Conservation (phyloP, 2,797 vertebrate species). For the Trichosurus vulpecula region DNA sequence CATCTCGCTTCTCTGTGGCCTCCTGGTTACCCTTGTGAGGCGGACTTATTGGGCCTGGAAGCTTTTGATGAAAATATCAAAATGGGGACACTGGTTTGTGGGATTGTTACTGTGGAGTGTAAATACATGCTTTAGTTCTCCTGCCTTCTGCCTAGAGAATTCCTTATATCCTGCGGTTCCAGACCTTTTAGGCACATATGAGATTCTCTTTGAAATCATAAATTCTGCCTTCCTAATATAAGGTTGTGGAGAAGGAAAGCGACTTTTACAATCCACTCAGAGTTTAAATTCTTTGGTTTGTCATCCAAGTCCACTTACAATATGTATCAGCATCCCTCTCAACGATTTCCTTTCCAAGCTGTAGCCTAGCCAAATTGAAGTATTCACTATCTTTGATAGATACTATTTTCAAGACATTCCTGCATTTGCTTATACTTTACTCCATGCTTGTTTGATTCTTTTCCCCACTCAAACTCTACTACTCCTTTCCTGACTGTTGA, state of each 20-base stretch:
- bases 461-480: neutral
- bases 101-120: too few relatives aligned
- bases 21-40: too few relatives aligned
- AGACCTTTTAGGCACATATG: too few relatives aligned
- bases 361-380: neutral
- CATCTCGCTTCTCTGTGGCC: too few relatives aligned
- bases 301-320: neutral
- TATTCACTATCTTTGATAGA: neutral
- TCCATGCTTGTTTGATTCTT: neutral
- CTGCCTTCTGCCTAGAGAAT: too few relatives aligned
- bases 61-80: too few relatives aligned
- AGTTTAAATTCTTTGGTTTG: neutral
- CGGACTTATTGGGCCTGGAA: too few relatives aligned
- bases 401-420: neutral
- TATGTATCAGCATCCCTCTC: neutral
- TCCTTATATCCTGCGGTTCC: too few relatives aligned
- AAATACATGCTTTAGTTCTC: too few relatives aligned
- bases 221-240: too few relatives aligned
- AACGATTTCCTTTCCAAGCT: neutral
- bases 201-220: too few relatives aligned
- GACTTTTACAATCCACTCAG: neutral
- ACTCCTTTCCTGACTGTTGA: neutral
- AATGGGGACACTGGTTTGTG: too few relatives aligned
- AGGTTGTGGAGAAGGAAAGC: neutral
- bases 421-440: neutral